phyloP scores from a whole-genome alignment of 2,888 invertebrate species.

The Fissipunctia ypsillon region DNA sequence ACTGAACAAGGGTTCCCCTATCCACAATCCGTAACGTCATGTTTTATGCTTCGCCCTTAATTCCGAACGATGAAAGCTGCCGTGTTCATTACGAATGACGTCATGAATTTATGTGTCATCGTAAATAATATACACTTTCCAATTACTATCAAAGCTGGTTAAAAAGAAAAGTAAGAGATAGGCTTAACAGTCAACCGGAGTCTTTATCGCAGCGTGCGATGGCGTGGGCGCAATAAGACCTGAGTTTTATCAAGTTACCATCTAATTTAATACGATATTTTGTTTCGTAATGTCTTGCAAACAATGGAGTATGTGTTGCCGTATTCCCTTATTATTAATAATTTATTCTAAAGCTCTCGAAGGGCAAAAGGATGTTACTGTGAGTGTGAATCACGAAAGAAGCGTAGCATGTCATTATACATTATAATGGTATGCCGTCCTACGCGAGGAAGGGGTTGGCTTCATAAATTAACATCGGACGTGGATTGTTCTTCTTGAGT shows the following conservation, averaged over 20 bases:
- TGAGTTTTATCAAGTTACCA: conserved; percentile 72
- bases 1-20: conserved; percentile 52
- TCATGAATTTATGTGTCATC: conserved; percentile 63
- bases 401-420: conserved; percentile 72
- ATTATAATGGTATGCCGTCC: conserved; percentile 72
- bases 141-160: conserved; percentile 65
- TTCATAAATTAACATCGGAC: conserved; percentile 69
- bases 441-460: conserved; percentile 68
- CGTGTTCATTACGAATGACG: conserved; percentile 60
- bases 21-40: conserved; percentile 47
- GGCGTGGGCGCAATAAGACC: conserved; percentile 73
- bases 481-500: conserved; percentile 58
- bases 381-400: conserved; percentile 69
- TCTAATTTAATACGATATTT: conserved; percentile 74
- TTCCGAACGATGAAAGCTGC: conserved; percentile 51
- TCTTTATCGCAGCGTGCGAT: conserved; percentile 64
- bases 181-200: conserved; percentile 61
- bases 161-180: conserved; percentile 70
- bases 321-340: conserved; percentile 65
- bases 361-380: conserved; percentile 69
- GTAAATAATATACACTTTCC: conserved; percentile 69
- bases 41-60: conserved; percentile 54
- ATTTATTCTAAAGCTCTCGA: conserved; percentile 70
- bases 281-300: conserved; percentile 74
- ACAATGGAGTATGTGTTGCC: conserved; percentile 68